phyloP scores from a whole-genome alignment of 2,113 vertebrate genomes.

The Lophotis ruficrista region DNA sequence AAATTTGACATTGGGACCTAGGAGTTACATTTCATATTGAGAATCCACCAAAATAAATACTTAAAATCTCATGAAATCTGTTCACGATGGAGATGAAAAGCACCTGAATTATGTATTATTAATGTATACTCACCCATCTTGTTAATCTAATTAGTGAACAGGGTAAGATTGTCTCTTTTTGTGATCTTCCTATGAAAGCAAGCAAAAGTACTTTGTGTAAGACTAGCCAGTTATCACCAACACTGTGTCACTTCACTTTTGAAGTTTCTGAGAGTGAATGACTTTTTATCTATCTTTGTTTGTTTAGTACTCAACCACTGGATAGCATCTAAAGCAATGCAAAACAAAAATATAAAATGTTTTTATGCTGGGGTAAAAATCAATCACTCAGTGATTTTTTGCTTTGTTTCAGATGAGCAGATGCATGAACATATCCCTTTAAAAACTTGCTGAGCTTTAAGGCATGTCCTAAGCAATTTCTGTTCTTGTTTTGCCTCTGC shows the following conservation, averaged over 20 bases:
- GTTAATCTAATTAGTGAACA: conserved; percentile 17
- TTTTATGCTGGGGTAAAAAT: conserved; percentile 11
- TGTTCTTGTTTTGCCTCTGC: not conserved
- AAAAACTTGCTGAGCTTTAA: conserved; percentile 21
- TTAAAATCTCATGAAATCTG: conserved; percentile 25
- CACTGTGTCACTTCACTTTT: not conserved
- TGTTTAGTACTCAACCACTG: not conserved
- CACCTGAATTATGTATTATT: conserved; percentile 1
- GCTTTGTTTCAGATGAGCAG: conserved; percentile 3
- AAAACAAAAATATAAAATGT: not conserved
- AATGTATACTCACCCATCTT: not conserved
- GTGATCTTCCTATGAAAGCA: not conserved
- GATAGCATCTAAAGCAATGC: not conserved
- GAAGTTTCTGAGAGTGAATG: not conserved
- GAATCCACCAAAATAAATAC: not conserved
- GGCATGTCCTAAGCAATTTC: conserved; percentile 17
- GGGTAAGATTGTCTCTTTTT: not conserved
- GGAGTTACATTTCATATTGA: not conserved
- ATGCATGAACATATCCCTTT: not conserved
- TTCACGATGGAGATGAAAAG: not conserved
- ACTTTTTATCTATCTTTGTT: not conserved
- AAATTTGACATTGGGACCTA: not conserved
- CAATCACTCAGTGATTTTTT: conserved; percentile 15
- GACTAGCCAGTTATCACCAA: not conserved
- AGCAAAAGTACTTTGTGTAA: not conserved